phyloP scores from a whole-genome alignment of 2,888 invertebrate species.

The Protonemura montana region DNA sequence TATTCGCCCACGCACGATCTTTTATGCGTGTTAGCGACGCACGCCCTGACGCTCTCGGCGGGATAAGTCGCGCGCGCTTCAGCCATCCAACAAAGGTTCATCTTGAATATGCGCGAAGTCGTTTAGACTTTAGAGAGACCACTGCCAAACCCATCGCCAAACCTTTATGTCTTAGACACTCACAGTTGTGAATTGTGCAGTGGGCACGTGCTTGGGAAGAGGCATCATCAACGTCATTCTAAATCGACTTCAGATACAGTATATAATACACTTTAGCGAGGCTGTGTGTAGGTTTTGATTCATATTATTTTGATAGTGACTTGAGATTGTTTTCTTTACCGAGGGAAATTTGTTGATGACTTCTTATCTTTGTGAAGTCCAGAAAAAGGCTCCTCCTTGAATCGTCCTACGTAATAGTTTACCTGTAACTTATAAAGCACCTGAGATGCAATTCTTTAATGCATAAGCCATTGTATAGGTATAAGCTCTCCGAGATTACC shows the following conservation, averaged over 20 bases:
- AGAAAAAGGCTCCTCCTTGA: slow-evolving; percentile 2
- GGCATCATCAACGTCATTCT: neutral
- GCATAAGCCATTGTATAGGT: neutral
- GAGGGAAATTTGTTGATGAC: neutral
- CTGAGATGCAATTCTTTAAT: neutral
- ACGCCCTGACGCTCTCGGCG: neutral
- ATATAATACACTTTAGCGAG: neutral
- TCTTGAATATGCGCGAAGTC: neutral
- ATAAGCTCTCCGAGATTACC: neutral
- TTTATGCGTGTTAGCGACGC: neutral
- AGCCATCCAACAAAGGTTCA: too few relatives aligned
- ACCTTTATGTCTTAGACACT: neutral
- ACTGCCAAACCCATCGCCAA: neutral
- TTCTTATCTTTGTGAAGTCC: neutral
- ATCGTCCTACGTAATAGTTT: neutral
- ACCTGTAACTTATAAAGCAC: too few relatives aligned
- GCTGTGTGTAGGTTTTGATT: neutral
- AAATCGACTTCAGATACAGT: neutral
- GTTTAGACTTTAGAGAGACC: neutral
- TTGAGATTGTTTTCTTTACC: neutral
- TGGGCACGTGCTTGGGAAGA: neutral
- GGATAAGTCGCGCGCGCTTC: neutral
- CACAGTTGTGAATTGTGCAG: neutral
- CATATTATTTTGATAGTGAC: neutral
- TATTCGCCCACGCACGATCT: neutral